These are phyloP conservation scores for Alouatta caraya DNA, from an alignment of 2,797 vertebrate genomes.

Conservation along the genomic window DNA sequence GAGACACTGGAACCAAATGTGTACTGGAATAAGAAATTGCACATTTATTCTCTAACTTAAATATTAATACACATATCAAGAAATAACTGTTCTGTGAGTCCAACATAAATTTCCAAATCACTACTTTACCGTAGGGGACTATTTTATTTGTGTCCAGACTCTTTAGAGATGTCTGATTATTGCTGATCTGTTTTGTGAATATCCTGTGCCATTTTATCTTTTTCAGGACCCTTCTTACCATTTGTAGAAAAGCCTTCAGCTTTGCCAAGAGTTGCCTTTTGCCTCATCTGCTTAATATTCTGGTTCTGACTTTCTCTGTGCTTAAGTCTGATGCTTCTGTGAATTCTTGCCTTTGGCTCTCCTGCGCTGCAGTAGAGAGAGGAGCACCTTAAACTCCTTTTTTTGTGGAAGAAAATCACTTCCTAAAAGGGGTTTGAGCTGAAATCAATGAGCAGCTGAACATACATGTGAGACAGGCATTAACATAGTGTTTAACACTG, in stretches of 20 bases:
- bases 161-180: neutral
- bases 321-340: neutral
- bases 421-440: no score
- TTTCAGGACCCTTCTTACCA: neutral
- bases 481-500: neutral
- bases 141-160: neutral
- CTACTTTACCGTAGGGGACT: neutral
- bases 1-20: neutral
- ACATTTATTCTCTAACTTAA: neutral
- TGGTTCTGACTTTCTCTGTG: neutral
- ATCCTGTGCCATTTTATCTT: neutral
- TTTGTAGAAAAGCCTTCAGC: neutral
- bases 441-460: neutral
- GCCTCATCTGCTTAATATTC: neutral
- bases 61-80: neutral
- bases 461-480: neutral
- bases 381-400: neutral
- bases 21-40: neutral
- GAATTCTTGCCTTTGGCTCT: neutral
- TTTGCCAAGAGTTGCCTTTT: neutral
- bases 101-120: neutral
- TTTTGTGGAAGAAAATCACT: neutral
- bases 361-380: neutral
- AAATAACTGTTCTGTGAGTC: neutral
- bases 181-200: neutral